phyloP scores from a whole-genome alignment of 2,797 vertebrate species.

The Gymnoscopelus microlampas region DNA sequence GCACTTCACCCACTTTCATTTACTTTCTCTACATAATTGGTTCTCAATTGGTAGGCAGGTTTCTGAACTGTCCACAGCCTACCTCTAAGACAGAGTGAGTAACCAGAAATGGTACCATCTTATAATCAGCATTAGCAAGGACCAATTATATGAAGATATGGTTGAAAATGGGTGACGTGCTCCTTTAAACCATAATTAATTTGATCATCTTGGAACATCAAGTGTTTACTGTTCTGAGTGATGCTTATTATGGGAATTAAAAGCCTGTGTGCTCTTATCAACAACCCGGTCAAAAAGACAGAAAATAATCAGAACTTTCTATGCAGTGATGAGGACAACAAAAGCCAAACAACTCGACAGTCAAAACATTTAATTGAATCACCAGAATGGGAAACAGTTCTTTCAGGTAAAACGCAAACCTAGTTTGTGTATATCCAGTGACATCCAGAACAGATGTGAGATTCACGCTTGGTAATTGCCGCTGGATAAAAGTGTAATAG shows the following conservation, averaged over 20 bases:
- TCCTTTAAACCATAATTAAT: neutral
- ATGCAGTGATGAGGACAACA: constrained; percentile 54
- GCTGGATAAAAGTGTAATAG: constrained; percentile 56
- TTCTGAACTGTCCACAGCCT: too few relatives aligned
- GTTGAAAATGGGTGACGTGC: constrained; percentile 36
- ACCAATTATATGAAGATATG: neutral
- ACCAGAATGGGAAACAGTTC: constrained; percentile 51
- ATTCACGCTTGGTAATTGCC: constrained; percentile 68
- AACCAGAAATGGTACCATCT: too few relatives aligned
- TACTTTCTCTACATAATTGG: too few relatives aligned
- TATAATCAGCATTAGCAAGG: too few relatives aligned
- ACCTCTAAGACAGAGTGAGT: too few relatives aligned
- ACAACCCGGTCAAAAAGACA: constrained; percentile 55
- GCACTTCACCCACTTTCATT: too few relatives aligned
- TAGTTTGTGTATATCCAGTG: constrained; percentile 59
- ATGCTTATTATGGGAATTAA: constrained; percentile 50
- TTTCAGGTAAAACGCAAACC: constrained; percentile 41
- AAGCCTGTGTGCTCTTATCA: constrained; percentile 46
- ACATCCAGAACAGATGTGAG: constrained; percentile 73
- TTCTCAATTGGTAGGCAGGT: too few relatives aligned
- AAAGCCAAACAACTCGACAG: constrained; percentile 29
- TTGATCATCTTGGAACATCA: too few relatives aligned
- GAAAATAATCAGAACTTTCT: constrained; percentile 65
- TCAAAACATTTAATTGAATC: constrained; percentile 47
- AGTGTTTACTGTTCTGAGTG: constrained; percentile 36